Conservation (phyloP, 2,113 vertebrate species). For the Bubo scandiacus region DNA sequence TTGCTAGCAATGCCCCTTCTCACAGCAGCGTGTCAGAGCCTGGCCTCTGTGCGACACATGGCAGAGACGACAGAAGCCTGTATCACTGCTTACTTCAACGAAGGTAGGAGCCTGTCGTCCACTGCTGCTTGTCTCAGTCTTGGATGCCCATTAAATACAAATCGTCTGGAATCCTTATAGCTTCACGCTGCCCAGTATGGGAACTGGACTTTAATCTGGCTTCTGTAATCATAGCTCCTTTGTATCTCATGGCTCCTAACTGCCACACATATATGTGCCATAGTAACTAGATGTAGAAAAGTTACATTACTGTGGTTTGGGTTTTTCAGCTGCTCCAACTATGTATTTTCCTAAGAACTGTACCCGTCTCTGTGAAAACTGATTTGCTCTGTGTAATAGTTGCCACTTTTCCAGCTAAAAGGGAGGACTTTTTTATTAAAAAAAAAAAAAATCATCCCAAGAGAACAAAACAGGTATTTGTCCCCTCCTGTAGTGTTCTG, state of each 20-base stretch:
- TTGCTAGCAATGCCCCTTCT: slow-evolving; percentile 88
- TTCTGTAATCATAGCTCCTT: not conserved
- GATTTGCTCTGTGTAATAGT: not conserved
- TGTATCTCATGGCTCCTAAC: not conserved
- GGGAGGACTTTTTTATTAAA: too few species aligned
- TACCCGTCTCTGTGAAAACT: not conserved
- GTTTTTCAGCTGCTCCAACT: not conserved
- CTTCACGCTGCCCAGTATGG: not conserved
- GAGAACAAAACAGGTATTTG: not conserved
- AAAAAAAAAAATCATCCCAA: not conserved
- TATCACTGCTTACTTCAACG: slow-evolving; percentile 87
- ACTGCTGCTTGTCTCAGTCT: not conserved
- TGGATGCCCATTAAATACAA: not conserved
- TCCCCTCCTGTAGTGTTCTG: not conserved
- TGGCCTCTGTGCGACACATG: slow-evolving; percentile 95
- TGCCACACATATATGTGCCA: not conserved
- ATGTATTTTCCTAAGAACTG: not conserved
- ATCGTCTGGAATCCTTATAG: rapidly evolving
- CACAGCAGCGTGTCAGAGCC: slow-evolving; percentile 88
- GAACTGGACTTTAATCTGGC: not conserved
- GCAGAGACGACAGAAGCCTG: slow-evolving; percentile 91
- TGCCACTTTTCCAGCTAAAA: not conserved
- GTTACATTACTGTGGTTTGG: not conserved
- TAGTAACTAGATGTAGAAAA: not conserved
- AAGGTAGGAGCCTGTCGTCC: slow-evolving; percentile 63